phyloP scores from a whole-genome alignment of 1,140 invertebrate species.

The Panagrolaimus sp. region DNA sequence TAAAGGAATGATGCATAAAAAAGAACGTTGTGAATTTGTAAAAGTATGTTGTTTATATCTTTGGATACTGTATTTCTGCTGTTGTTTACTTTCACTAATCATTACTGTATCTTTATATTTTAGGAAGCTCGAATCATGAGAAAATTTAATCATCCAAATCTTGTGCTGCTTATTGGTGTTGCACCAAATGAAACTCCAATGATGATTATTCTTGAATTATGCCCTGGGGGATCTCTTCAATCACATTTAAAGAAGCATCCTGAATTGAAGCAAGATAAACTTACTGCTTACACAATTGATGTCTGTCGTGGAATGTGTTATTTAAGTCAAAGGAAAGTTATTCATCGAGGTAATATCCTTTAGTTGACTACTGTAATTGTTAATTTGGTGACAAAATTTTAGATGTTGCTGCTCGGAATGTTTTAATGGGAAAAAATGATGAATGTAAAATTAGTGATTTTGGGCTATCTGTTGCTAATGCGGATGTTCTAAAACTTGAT shows the following conservation, averaged over 20 bases:
- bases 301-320: conserved; percentile 93
- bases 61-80: background rate
- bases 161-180: conserved; percentile 10
- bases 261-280: conserved; percentile 1
- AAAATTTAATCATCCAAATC: conserved; percentile 22
- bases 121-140: conserved; percentile 11
- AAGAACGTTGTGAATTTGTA: conserved; percentile 30
- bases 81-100: too few species aligned
- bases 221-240: conserved; percentile 68
- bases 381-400: conserved; percentile 26
- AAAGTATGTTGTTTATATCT: conserved; percentile 40
- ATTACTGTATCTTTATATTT: conserved; percentile 5
- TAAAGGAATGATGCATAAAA: conserved; percentile 26
- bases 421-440: conserved; percentile 25
- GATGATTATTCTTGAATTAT: conserved; percentile 97
- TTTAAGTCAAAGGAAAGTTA: conserved; percentile 74
- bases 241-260: conserved; percentile 20
- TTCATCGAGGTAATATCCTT: conserved; percentile 6
- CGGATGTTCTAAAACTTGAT: conserved; percentile 15
- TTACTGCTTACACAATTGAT: conserved; percentile 65
- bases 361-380: background rate
- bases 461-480: conserved; percentile 28
- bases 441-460: conserved; percentile 37
- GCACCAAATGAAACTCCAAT: conserved; percentile 67
- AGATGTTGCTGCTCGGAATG: conserved; percentile 32